phyloP scores from a whole-genome alignment of 2,888 invertebrate species.

The Eremobia ochroleuca region DNA sequence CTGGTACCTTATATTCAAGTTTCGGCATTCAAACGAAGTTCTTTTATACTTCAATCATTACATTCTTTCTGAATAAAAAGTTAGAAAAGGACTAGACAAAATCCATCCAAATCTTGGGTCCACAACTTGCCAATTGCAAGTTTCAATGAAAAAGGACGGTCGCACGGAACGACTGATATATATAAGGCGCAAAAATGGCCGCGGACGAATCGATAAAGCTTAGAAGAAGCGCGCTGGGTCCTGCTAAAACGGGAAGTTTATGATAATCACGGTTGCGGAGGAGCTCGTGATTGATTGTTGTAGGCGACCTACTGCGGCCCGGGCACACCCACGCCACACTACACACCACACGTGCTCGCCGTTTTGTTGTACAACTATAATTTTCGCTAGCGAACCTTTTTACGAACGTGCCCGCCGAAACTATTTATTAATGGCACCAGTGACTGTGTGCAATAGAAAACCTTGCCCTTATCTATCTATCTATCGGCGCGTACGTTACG shows the following conservation, averaged over 20 bases:
- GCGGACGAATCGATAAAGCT: slow-evolving; percentile 87
- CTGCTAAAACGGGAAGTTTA: slow-evolving; percentile 89
- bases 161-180: slow-evolving; percentile 81
- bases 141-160: slow-evolving; percentile 87
- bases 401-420: slow-evolving; percentile 61
- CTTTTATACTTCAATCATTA: slow-evolving; percentile 66
- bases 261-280: slow-evolving; percentile 88
- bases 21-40: slow-evolving; percentile 59
- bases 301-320: slow-evolving; percentile 75
- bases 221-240: slow-evolving; percentile 86
- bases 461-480: slow-evolving; percentile 63
- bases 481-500: slow-evolving; percentile 66
- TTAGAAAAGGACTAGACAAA: slow-evolving; percentile 77
- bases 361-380: slow-evolving; percentile 66
- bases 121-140: slow-evolving; percentile 86
- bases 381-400: slow-evolving; percentile 64
- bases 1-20: slow-evolving; percentile 60
- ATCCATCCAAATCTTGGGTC: slow-evolving; percentile 80
- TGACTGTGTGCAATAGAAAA: slow-evolving; percentile 67
- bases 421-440: slow-evolving; percentile 67
- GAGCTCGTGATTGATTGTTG: slow-evolving; percentile 89
- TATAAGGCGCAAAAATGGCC: slow-evolving; percentile 85
- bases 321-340: slow-evolving; percentile 65
- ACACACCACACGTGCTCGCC: slow-evolving; percentile 69
- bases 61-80: slow-evolving; percentile 70